Evolutionary conservation across 1,140 invertebrate genomes (phyloP).

Genomic region (Glomeris maerens): DNA sequence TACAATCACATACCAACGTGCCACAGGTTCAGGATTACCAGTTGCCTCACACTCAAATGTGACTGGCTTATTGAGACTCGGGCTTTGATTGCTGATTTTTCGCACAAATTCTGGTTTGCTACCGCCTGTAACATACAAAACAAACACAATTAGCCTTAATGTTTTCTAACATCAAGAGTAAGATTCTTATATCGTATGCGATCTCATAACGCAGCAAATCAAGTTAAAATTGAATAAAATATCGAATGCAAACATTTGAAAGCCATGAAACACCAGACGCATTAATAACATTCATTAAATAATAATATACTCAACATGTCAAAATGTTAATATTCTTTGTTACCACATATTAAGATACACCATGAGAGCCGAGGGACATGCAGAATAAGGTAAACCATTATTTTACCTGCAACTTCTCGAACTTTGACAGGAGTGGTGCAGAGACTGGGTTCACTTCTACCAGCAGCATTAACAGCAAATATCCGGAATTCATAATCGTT

Average conservation of each 20-base stretch:
- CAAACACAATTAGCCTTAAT: not conserved
- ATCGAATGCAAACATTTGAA: no score
- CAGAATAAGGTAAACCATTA: constrained; percentile 18
- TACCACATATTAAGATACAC: no score
- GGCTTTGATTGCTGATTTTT: constrained; percentile 56
- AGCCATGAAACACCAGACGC: no score
- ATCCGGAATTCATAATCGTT: constrained; percentile 86
- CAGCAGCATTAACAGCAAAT: constrained; percentile 66
- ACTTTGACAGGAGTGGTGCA: constrained; percentile 72
- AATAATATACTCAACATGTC: no score
- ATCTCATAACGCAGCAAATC: constrained; percentile 15
- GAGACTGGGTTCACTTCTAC: constrained; percentile 72
- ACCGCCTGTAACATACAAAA: constrained; percentile 44
- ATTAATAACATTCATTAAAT: no score
- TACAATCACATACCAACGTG: constrained; percentile 50
- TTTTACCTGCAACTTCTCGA: constrained; percentile 54
- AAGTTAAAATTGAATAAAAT: constrained; percentile 17
- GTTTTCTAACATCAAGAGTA: constrained; percentile 13
- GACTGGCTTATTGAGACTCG: constrained; percentile 74
- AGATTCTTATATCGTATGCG: no score
- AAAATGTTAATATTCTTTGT: no score
- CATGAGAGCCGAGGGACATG: no score
- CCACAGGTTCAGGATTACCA: constrained; percentile 77
- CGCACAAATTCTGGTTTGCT: constrained; percentile 84
- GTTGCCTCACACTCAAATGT: constrained; percentile 71